Base-by-base conservation (phyloP, 2,113 vertebrate species). In the Romanogobio albipinnatus region DNA sequence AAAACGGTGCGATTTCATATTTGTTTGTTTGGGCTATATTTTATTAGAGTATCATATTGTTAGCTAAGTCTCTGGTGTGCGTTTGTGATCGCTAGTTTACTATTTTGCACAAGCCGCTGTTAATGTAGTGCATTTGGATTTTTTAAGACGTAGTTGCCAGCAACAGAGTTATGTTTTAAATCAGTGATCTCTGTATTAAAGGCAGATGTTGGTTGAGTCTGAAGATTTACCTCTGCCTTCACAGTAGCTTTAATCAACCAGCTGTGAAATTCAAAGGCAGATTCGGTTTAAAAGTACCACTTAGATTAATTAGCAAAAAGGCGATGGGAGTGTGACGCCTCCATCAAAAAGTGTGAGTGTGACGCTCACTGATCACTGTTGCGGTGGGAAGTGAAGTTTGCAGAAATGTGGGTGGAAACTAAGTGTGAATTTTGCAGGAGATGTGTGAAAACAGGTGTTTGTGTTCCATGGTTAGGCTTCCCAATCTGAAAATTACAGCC, bases 361-460 rank as follows among this genome's bases (percentile, higher is more conserved):
- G 26, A 58, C 33, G 9, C 19, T 14, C 53, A 19, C 53, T 45
- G 70, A 43, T 59, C 36, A 43, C 76, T 13, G 51, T 15, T 19
- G 51, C 66, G 3, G 53, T 5, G 15, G 5, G 24, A 78, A 61
- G 76, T 78, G 11, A 61, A 19, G 36, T 62, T 26, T 45, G 76
- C 53, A 61, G 76, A 15, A 61, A 4, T 39, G 33, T 43, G 36
- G 76, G 76, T 43, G 76, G 56, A 78, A 45, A 61, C 22, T 2
- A 61, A 78, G 76, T 78, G 76, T 61, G 56, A 78, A 22, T 78
- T 43, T 59, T 3, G 0, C 76, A 78, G 76, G 15, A 47, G 22
- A 79, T 14, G 39, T 8, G 9, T 45, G n/a, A 58, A 79, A 77
- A 79, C 56, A 79, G 33, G 56, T 61, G 76, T 45, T 24, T 79